Evolutionary conservation across 2,888 invertebrate species (phyloP), one percentile per base, ranked within the genome.

Genomic region (Drosophila quinaria): DNA sequence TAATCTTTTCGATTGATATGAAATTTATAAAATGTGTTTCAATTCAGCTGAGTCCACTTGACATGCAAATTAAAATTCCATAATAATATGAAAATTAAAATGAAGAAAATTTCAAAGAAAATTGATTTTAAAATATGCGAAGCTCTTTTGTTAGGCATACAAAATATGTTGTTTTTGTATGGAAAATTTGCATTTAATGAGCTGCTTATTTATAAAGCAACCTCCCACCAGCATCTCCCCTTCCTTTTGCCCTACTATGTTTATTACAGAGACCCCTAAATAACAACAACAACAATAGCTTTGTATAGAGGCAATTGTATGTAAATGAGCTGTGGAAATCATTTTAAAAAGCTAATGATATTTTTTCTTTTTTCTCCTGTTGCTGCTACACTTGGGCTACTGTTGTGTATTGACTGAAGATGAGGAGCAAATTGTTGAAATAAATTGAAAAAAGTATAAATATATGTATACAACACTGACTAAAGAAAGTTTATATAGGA

Each of bases 151-250:
- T 80, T 80, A 62, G 56, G 19, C 64, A 68, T 55, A 76, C 33
- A 80, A 60, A 81, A 79, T 70, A n/a, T 50, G 56, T 56, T 56
- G 39, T 41, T 64, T 5, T 25, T 22, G 63, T 42, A 35, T 50
- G 47, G 29, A 60, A 79, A 80, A 88, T 88, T 86, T 88, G 83
- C 89, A 84, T 86, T 80, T 84, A 86, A 84, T 84, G 89, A 86
- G 84, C 70, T 70, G 67, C 52, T 74, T 78, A 47, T 60, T 71
- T 67, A 76, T 70, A 47, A 37, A 41, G 58, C 52, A 37, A 29
- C 49, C 42, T 17, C 15, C 11, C 15, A 5, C 37, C 37, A 46
- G 3, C 35, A 33, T 11, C 49, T 15, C 11, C 11, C 29, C 19
- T 3, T 13, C 6, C 42, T 11, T 1, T 25, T 13, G 13, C 6